Percentiles rank a stretch among this genome's conserved stretches.
Evolutionary conservation across 1,140 invertebrate species (phyloP).

Genomic region (Drosophila tani): DNA sequence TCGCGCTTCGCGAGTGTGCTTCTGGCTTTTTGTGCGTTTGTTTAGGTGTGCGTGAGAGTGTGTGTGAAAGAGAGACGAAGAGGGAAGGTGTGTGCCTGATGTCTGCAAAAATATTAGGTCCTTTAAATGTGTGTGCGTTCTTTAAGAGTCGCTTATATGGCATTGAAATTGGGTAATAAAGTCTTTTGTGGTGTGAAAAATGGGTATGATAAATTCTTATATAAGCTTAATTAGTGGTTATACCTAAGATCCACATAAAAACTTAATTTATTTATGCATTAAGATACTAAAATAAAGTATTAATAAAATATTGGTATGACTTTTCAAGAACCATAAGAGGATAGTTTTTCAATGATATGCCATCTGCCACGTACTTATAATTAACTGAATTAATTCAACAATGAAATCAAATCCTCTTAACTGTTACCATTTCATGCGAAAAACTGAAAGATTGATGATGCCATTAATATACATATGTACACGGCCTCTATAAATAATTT

Average conservation of each 20-base stretch:
- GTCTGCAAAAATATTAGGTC: conserved; percentile 1
- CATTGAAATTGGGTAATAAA: conserved; percentile 9
- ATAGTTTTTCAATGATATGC: no score
- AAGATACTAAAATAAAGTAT: no score
- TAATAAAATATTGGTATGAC: no score
- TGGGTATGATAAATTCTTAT: no score
- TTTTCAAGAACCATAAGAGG: no score
- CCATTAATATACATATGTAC: neutral
- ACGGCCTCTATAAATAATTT: conserved; percentile 4
- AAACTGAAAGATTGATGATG: conserved; percentile 12
- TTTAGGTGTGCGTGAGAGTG: neutral
- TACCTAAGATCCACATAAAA: no score
- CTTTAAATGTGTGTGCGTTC: conserved; percentile 6
- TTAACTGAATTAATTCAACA: neutral
- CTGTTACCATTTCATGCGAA: neutral
- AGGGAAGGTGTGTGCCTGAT: neutral
- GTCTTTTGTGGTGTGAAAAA: neutral
- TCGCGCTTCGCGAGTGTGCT: conserved; percentile 18
- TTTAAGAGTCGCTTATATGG: conserved; percentile 8
- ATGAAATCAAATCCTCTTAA: neutral
- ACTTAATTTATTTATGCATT: no score
- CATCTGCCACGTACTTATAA: no score
- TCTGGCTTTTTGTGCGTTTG: neutral
- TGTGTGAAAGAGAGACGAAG: neutral
- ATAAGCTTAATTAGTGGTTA: no score